Base-by-base conservation (phyloP, 2,113 vertebrate genomes). In the Dipodomys stephensi region DNA sequence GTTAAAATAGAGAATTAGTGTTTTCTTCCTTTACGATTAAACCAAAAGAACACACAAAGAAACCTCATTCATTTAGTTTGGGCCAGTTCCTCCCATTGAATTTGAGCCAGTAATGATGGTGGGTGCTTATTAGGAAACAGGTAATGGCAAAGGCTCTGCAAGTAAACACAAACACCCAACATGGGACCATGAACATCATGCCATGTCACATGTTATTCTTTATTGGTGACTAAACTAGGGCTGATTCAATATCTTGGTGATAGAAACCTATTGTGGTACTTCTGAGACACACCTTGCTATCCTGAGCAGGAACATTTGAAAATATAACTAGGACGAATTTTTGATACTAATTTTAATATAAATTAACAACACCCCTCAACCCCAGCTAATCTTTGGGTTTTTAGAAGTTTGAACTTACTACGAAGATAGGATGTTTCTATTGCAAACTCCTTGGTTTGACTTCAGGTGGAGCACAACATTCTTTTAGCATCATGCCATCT, bases 201-300 rank as follows among this genome's bases (percentile, higher is more conserved):
- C 1, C 6, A n/a, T 71, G 49, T 15, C 0, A 0, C 6, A 1
- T 35, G 19, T 2, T 81, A 0, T 2, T 44, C 28, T 57, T 65
- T n/a, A 79, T n/a, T 7, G 4, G 2, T 27, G 20, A 69, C 30
- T 78, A 46, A 76, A 73, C 69, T 78, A 19, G 27, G 6, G 69
- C 74, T 53, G 2, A 62, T 22, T 46, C 28, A n/a, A 23, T 44
- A 35, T 67, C 39, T 46, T 74, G 16, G 7, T 72, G 32, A 68
- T 27, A 39, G 64, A 76, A 94, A 78, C 53, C n/a, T 32, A 49
- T 2, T 2, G 7, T 19, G 16, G 6, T 19, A 22, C 4, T 67
- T 87, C 20, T 86, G 68, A 82, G 7, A 85, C 49, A 53, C 15
- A 62, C 4, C 15, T 87, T 71, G 83, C 19, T 78, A 77, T 90